Conservation (phyloP, 2,888 invertebrate genomes). For the Mesorhabditis sp. region DNA sequence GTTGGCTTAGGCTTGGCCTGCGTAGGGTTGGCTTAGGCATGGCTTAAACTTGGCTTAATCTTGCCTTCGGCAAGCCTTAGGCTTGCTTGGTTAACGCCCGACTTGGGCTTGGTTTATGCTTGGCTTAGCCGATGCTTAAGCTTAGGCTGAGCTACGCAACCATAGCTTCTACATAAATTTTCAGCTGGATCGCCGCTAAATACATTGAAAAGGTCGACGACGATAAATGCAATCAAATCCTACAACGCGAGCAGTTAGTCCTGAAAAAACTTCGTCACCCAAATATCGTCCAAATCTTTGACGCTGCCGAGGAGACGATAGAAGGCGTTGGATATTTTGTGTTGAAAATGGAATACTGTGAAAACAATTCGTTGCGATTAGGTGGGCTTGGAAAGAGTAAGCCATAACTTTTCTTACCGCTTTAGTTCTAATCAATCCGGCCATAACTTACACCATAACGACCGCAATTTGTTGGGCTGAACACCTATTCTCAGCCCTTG, state of each 20-base stretch:
- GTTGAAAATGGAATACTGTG: background rate
- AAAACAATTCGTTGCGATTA: background rate
- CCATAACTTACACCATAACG: background rate
- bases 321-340: background rate
- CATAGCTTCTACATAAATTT: background rate
- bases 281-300: background rate
- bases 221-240: background rate
- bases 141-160: too few species aligned
- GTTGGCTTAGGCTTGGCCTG: too few species aligned
- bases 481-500: background rate
- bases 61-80: too few species aligned
- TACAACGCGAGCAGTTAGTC: background rate
- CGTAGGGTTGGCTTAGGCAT: too few species aligned
- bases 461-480: conserved; percentile 4
- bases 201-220: background rate
- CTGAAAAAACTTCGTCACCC: background rate
- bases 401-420: too few species aligned
- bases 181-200: background rate
- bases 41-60: too few species aligned
- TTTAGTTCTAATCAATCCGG: background rate
- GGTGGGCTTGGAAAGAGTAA: background rate
- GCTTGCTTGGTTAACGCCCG: too few species aligned
- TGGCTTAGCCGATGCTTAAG: too few species aligned
- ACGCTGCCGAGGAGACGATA: background rate
- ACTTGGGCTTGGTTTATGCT: too few species aligned